Conservation (phyloP, 1,140 invertebrate species). For the Anoplolepis gracilipes region DNA sequence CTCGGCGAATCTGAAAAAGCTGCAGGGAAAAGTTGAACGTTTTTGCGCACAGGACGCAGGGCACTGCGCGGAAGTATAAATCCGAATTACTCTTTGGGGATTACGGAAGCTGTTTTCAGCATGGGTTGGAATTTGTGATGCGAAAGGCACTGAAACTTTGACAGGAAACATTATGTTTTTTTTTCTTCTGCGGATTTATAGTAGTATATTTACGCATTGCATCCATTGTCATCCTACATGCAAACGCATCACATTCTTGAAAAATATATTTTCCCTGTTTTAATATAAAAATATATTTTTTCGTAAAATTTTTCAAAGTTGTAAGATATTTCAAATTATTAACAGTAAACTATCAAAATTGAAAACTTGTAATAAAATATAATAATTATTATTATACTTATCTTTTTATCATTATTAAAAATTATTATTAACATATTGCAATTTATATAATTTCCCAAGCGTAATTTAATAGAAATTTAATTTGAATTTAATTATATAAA, state of each 20-base stretch:
- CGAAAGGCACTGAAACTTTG: constrained; percentile 52
- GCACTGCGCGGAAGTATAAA: constrained; percentile 31
- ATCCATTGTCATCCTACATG: constrained; percentile 12
- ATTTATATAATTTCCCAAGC: neutral
- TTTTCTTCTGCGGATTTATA: constrained; percentile 28
- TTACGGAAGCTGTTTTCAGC: constrained; percentile 57
- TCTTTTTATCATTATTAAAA: too few species aligned
- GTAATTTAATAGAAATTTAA: neutral
- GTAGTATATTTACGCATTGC: constrained; percentile 36
- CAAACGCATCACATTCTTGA: neutral
- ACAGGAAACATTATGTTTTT: constrained; percentile 55
- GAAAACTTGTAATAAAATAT: neutral
- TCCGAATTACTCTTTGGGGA: constrained; percentile 56
- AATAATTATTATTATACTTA: too few species aligned
- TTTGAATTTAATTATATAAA: neutral
- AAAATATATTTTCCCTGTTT: neutral
- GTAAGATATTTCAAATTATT: neutral
- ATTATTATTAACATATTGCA: too few species aligned
- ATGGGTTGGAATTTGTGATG: constrained; percentile 57
- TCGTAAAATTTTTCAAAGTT: neutral
- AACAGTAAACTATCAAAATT: neutral
- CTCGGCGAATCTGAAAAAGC: constrained; percentile 39
- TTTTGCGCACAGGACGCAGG: constrained; percentile 29
- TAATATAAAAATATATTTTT: neutral
- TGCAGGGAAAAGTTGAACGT: constrained; percentile 46